Conservation (phyloP, 2,113 vertebrate species). For the Lota lota region DNA sequence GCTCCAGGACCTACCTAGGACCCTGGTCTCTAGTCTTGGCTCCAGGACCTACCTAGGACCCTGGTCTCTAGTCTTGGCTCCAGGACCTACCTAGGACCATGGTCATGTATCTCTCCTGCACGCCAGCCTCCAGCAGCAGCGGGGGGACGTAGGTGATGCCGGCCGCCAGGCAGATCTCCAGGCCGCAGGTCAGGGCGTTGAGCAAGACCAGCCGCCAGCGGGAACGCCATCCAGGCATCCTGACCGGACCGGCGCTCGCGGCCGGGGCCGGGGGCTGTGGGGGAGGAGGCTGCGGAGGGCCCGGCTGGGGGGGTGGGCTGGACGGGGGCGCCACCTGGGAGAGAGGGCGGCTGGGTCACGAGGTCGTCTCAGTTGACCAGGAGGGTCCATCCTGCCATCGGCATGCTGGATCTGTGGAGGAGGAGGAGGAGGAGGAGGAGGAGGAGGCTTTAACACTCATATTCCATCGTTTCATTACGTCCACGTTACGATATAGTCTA, state of each 20-base stretch:
- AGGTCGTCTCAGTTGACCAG: constrained; percentile 48
- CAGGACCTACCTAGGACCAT: constrained; percentile 76
- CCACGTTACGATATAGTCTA: no score
- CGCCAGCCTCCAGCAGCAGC: constrained; percentile 76
- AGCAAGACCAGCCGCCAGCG: constrained; percentile 77
- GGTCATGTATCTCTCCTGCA: constrained; percentile 80
- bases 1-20: no score
- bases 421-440: background rate
- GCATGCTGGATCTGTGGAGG: constrained; percentile 65
- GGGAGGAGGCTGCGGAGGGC: constrained; percentile 33
- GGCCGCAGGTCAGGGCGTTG: constrained; percentile 78
- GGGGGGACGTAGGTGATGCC: constrained; percentile 80
- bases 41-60: constrained; percentile 68
- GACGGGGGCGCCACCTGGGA: background rate
- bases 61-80: no score
- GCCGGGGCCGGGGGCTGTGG: constrained; percentile 11
- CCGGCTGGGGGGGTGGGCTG: constrained; percentile 32
- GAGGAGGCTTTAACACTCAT: no score
- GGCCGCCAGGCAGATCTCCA: constrained; percentile 82
- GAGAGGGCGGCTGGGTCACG: constrained; percentile 42
- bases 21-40: no score
- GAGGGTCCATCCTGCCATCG: constrained; percentile 62
- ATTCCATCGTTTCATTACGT: no score
- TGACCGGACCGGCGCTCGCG: constrained; percentile 51
- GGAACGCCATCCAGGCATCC: constrained; percentile 77